phyloP scores from a whole-genome alignment of 2,888 invertebrate species.

The Nysson spinosus region DNA sequence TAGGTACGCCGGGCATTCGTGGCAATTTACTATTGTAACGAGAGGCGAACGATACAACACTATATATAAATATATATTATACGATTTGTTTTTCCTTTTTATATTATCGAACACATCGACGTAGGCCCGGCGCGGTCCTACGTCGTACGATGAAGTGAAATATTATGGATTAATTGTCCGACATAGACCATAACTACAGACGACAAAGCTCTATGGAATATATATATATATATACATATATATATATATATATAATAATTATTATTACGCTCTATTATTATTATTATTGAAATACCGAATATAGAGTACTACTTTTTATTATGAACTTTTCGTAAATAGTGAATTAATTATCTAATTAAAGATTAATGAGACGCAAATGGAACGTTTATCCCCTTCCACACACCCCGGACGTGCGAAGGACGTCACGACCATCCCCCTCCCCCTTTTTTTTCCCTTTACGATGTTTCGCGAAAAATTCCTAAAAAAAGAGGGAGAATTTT shows the following conservation, averaged over 20 bases:
- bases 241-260: no score
- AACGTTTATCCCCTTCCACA: slow-evolving; percentile 36
- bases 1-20: slow-evolving; percentile 64
- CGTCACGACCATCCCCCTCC: slow-evolving; percentile 11
- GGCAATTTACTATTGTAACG: slow-evolving; percentile 68
- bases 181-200: slow-evolving; percentile 60
- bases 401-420: slow-evolving; percentile 10
- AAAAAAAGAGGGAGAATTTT: slow-evolving; percentile 1
- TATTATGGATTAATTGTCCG: slow-evolving; percentile 57
- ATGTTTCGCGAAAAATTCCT: neutral
- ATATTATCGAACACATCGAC: slow-evolving; percentile 57
- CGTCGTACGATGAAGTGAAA: slow-evolving; percentile 47
- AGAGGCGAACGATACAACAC: slow-evolving; percentile 63
- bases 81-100: slow-evolving; percentile 60
- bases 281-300: slow-evolving; percentile 66
- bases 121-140: slow-evolving; percentile 51
- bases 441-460: slow-evolving; percentile 17
- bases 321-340: slow-evolving; percentile 70
- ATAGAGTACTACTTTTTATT: slow-evolving; percentile 71
- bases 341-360: slow-evolving; percentile 68
- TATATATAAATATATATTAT: slow-evolving; percentile 64
- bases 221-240: no score
- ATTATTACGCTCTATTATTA: slow-evolving; percentile 56
- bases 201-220: slow-evolving; percentile 54
- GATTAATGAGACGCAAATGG: slow-evolving; percentile 62